A percentile compares a stretch with the other conserved stretches of the same genome.
Conservation (phyloP, 2,888 invertebrate species). For the Cybosia mesomella region DNA sequence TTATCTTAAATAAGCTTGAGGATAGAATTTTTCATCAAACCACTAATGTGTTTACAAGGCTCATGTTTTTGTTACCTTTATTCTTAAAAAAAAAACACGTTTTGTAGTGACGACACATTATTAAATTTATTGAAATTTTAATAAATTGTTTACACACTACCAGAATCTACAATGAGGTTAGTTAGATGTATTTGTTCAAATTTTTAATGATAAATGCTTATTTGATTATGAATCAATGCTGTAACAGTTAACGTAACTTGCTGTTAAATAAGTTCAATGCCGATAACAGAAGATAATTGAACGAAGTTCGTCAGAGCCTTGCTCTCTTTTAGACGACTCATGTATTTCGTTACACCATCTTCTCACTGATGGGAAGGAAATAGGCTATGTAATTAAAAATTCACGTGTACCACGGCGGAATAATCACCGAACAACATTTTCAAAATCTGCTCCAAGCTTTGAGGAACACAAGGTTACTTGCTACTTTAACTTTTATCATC, state of each 20-base stretch:
- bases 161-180: not conserved
- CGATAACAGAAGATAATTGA: not conserved
- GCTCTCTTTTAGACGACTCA: no score
- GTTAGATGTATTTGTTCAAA: not conserved
- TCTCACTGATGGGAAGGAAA: no score
- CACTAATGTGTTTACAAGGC: not conserved
- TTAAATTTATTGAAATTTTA: not conserved
- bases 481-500: not conserved
- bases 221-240: not conserved
- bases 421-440: no score
- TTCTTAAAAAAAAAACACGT: not conserved
- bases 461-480: not conserved
- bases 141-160: not conserved
- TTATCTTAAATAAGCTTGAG: not conserved
- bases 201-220: not conserved
- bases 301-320: no score
- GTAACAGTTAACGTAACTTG: not conserved
- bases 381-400: no score
- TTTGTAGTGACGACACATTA: not conserved
- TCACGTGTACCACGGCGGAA: no score
- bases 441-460: no score
- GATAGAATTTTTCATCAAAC: not conserved
- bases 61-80: not conserved
- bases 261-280: not conserved
- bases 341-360: no score